Evolutionary conservation across 2,888 invertebrate genomes (phyloP).

Genomic region (Meliscaeva auricollis): DNA sequence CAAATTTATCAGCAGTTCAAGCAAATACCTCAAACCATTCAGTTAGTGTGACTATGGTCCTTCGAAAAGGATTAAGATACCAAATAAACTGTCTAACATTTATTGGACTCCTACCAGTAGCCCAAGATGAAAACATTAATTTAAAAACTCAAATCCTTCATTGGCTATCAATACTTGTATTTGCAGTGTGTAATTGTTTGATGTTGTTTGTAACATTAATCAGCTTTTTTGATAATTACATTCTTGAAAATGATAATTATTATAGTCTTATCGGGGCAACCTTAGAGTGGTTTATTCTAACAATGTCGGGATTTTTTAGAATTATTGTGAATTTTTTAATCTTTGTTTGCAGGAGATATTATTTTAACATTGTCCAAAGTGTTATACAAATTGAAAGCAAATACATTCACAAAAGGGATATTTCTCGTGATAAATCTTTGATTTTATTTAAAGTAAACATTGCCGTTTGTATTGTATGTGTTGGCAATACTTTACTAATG

Average conservation of each 20-base stretch:
- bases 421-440: neutral
- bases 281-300: neutral
- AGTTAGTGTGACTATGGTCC: neutral
- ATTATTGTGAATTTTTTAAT: neutral
- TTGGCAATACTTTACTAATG: neutral
- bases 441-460: neutral
- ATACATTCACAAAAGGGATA: neutral
- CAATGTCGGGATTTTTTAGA: neutral
- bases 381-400: neutral
- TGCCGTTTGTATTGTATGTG: neutral
- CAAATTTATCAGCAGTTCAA: no score
- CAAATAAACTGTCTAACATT: conserved; percentile 2
- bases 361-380: neutral
- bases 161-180: neutral
- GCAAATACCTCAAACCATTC: no score
- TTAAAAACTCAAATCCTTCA: neutral
- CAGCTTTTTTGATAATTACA: no score
- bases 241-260: no score
- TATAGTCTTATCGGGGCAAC: no score
- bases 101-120: neutral
- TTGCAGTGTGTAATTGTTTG: neutral
- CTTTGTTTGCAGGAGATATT: neutral
- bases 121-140: neutral
- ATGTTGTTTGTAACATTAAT: neutral
- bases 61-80: conserved; percentile 5